Base-by-base conservation (phyloP, 2,113 vertebrate species). In the Bufo bufo region DNA sequence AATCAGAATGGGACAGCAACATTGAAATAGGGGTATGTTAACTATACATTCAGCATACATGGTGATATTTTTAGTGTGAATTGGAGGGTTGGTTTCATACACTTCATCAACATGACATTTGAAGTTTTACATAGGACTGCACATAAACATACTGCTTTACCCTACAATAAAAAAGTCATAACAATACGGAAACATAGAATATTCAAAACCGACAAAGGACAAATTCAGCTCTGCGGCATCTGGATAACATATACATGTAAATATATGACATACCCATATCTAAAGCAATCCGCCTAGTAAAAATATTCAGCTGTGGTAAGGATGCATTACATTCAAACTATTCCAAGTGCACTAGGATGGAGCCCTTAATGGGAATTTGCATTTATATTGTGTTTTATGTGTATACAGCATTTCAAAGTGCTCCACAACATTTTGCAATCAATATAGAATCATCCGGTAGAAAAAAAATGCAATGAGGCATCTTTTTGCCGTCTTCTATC, bases 341-440 rank as follows among this genome's bases (percentile, higher is more conserved):
- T 77, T n/a, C 75, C 47, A 77, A 69, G 50, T 85, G 50, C 83
- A 56, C n/a, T 52, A 19, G 52, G 66, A 85, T 23, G 50, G 19
- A 85, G 66, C 47, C 47, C 75, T 66, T 78, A 79, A 86, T 78
- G 75, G 85, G 47, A 33, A 85, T 86, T 66, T 79, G n/a, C 85
- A 86, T 86, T 78, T 86, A 66, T 78, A 86, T 86, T 86, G 47
- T 86, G 75, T 86, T 86, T 86, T 78, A 47, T 79, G 59, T 69
- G 72, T 85, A 85, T 85, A 85, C 71, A 77, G 72, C 69, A 47
- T 85, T 50, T 20, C 84, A 85, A 63, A 59, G 43, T 63, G 79
- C 58, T 82, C 45, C 74, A 77, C 72, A 78, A 65, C 23, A 77
- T 78, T 77, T 61, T 78, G 58, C 85, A 86, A 86, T 87, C 61